These are phyloP conservation scores for Turritopsis dohrnii DNA, from an alignment of 30 jellyfish, hydroid and myxozoan genomes.

Conservation along the genomic window DNA sequence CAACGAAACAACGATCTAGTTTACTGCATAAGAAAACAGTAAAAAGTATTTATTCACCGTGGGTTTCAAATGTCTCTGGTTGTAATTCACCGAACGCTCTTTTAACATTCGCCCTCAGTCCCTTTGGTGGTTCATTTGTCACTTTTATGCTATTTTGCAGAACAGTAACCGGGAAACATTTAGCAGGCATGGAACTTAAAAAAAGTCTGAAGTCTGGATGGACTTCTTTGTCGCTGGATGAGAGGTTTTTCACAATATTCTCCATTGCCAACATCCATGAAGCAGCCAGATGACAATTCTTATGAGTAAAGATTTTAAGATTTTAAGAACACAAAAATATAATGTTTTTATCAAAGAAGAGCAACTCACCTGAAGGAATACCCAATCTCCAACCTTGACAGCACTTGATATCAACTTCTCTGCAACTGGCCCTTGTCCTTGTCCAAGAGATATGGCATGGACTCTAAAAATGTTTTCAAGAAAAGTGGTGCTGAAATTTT, in stretches of 20 bases:
- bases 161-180: conserved; percentile 84
- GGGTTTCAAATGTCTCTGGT: conserved; percentile 79
- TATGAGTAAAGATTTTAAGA: not conserved
- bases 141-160: conserved; percentile 96
- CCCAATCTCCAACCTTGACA: conserved; percentile 86
- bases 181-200: conserved; percentile 96
- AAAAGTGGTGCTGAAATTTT: too few species aligned
- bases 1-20: too few species aligned
- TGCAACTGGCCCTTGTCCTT: conserved; percentile 99
- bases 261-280: conserved; percentile 98
- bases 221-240: conserved; percentile 75
- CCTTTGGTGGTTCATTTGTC: conserved; percentile 97
- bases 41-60: conserved; percentile 34
- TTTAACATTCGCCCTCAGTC: conserved; percentile 78
- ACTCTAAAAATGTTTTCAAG: too few species aligned
- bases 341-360: not conserved
- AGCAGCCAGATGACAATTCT: conserved; percentile 98
- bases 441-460: conserved; percentile 97
- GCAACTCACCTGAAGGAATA: conserved; percentile 73
- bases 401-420: conserved; percentile 85
- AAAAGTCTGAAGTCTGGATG: conserved; percentile 84
- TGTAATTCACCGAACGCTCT: conserved; percentile 84
- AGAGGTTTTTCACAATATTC: conserved; percentile 51
- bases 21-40: too few species aligned
- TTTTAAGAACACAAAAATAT: not conserved